A percentile compares a stretch with the other conserved stretches of the same genome.
phyloP scores from a whole-genome alignment of 2,888 invertebrate species.

The Notodonta dromedarius region DNA sequence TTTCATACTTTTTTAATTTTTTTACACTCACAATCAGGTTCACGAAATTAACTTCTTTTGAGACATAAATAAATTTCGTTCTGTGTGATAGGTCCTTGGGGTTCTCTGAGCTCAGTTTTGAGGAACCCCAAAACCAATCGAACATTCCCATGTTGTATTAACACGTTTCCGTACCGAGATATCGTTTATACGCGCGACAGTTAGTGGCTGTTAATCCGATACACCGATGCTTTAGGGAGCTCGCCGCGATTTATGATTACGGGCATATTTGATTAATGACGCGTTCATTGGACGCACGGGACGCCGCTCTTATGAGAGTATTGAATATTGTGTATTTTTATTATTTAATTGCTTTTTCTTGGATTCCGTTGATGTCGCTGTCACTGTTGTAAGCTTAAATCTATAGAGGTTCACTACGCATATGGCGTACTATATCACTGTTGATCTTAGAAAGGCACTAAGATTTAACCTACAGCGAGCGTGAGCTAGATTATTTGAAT shows the following conservation, averaged over 20 bases:
- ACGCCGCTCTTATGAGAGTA: not conserved
- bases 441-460: too few species aligned
- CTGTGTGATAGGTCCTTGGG: too few species aligned
- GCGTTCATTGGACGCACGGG: constrained; percentile 2
- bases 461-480: too few species aligned
- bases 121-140: constrained; percentile 39
- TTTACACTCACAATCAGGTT: too few species aligned
- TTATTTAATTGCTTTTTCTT: not conserved
- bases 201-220: constrained; percentile 68
- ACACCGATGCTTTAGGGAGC: constrained; percentile 57
- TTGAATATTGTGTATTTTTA: not conserved
- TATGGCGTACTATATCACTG: too few species aligned
- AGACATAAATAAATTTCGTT: too few species aligned
- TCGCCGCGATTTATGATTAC: constrained; percentile 60
- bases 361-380: too few species aligned
- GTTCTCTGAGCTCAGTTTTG: not conserved
- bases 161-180: constrained; percentile 57
- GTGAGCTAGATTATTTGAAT: too few species aligned
- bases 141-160: constrained; percentile 52
- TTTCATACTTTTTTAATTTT: too few species aligned
- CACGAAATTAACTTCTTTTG: too few species aligned
- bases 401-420: too few species aligned
- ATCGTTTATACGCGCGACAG: constrained; percentile 43
- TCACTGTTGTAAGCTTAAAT: too few species aligned
- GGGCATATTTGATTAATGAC: constrained; percentile 55